Evolutionary conservation across 2,113 vertebrate genomes (phyloP).

Genomic region (Sciurus niger): DNA sequence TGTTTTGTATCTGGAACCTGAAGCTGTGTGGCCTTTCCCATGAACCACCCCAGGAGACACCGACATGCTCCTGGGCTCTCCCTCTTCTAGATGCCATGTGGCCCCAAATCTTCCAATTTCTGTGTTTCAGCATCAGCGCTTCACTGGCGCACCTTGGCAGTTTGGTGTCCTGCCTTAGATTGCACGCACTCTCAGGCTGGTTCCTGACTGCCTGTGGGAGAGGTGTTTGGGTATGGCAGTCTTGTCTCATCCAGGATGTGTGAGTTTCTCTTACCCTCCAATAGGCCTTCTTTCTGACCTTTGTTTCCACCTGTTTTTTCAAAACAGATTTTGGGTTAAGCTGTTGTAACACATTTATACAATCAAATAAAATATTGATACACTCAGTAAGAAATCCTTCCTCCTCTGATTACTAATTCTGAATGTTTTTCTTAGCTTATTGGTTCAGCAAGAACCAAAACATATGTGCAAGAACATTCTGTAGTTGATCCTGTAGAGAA

Average conservation of each 20-base stretch:
- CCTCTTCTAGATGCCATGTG: neutral
- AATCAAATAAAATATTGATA: neutral
- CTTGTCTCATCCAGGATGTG: neutral
- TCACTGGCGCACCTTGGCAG: rapidly evolving
- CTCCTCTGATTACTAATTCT: constrained; percentile 39
- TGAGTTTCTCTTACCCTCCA: neutral
- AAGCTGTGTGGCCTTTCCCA: neutral
- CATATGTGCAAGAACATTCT: constrained; percentile 96
- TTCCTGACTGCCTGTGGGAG: neutral
- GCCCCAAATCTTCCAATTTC: neutral
- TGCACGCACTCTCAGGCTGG: rapidly evolving
- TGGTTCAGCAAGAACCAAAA: constrained; percentile 93
- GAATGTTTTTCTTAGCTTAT: constrained; percentile 91
- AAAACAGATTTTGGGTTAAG: constrained; percentile 12
- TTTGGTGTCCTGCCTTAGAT: rapidly evolving
- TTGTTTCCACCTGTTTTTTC: neutral
- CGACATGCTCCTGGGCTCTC: neutral
- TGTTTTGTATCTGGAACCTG: neutral
- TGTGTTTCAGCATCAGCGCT: neutral
- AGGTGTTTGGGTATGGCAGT: neutral
- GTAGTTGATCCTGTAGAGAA: constrained; percentile 94
- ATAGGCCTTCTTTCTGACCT: neutral
- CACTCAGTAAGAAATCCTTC: neutral
- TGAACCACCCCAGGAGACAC: neutral
- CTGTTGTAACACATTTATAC: constrained; percentile 17